Conservation (phyloP, 2,888 invertebrate genomes). For the Tuta absoluta region DNA sequence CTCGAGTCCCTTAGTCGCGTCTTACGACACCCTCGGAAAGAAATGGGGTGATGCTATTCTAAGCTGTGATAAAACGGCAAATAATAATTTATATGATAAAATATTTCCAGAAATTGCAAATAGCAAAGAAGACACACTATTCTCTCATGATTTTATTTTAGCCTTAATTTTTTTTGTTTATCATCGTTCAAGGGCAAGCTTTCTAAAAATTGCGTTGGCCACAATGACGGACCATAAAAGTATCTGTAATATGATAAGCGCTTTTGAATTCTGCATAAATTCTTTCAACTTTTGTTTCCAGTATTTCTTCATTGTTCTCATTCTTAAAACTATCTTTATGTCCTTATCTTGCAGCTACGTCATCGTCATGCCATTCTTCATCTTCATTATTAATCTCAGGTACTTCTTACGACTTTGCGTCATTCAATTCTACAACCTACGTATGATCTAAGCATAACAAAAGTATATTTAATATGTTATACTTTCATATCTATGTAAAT, state of each 20-base stretch:
- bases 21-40: too few relatives aligned
- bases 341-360: not conserved
- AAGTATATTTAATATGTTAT: not conserved
- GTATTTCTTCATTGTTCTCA: not conserved
- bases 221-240: not conserved
- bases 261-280: not conserved
- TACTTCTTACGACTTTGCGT: not conserved
- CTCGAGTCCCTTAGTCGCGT: too few relatives aligned
- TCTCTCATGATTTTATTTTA: too few relatives aligned
- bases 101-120: too few relatives aligned
- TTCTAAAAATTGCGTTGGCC: too few relatives aligned
- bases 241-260: not conserved
- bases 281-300: not conserved
- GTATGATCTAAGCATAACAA: not conserved
- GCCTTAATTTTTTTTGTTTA: too few relatives aligned
- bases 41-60: too few relatives aligned
- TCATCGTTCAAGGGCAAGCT: too few relatives aligned
- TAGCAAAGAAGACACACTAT: too few relatives aligned
- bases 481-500: conserved; percentile 28
- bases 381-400: not conserved
- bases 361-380: not conserved
- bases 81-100: too few relatives aligned
- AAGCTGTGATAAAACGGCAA: too few relatives aligned
- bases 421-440: conserved; percentile 6
- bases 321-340: not conserved